A percentile compares a stretch with the other conserved stretches of the same genome.
These are phyloP conservation scores for Zaprionus inermis DNA, from an alignment of 1,140 invertebrate species.

Conservation along the genomic window DNA sequence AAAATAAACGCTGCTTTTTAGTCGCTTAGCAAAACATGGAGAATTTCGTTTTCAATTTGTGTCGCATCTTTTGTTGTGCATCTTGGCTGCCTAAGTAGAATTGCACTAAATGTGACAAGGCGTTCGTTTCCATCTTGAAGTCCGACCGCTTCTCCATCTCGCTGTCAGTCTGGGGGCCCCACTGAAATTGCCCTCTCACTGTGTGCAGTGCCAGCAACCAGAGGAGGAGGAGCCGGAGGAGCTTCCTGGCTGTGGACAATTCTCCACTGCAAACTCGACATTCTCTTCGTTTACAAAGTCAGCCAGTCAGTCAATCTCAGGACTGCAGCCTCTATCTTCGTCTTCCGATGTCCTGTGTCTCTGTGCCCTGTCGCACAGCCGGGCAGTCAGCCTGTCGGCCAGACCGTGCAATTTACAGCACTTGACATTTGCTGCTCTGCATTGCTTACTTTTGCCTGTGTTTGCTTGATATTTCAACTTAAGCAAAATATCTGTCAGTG, in stretches of 20 bases:
- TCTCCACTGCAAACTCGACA: slow-evolving; percentile 29
- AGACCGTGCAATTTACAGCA: slow-evolving; percentile 53
- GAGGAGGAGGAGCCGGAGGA: slow-evolving; percentile 15
- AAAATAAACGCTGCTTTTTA: slow-evolving; percentile 53
- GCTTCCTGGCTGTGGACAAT: slow-evolving; percentile 5
- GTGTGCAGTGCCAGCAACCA: neutral
- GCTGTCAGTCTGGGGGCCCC: slow-evolving; percentile 33
- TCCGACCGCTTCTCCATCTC: slow-evolving; percentile 10
- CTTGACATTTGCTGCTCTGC: slow-evolving; percentile 55
- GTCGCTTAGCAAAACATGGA: slow-evolving; percentile 47
- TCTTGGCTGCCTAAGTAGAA: slow-evolving; percentile 58
- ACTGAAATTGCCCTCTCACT: slow-evolving; percentile 51
- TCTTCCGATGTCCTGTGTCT: neutral
- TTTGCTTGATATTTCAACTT: slow-evolving; percentile 50
- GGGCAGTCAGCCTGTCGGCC: slow-evolving; percentile 27
- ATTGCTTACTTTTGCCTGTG: slow-evolving; percentile 21
- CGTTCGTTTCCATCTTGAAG: slow-evolving; percentile 39
- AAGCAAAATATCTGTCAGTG: slow-evolving; percentile 14
- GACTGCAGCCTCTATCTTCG: neutral
- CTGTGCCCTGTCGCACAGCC: slow-evolving; percentile 4
- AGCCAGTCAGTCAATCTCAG: slow-evolving; percentile 17
- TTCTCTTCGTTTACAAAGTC: slow-evolving; percentile 29
- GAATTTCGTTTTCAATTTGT: slow-evolving; percentile 76
- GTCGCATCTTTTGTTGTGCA: slow-evolving; percentile 53
- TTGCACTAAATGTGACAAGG: slow-evolving; percentile 69